phyloP scores from a whole-genome alignment of 1,140 invertebrate species.

The Formica exsecta region DNA sequence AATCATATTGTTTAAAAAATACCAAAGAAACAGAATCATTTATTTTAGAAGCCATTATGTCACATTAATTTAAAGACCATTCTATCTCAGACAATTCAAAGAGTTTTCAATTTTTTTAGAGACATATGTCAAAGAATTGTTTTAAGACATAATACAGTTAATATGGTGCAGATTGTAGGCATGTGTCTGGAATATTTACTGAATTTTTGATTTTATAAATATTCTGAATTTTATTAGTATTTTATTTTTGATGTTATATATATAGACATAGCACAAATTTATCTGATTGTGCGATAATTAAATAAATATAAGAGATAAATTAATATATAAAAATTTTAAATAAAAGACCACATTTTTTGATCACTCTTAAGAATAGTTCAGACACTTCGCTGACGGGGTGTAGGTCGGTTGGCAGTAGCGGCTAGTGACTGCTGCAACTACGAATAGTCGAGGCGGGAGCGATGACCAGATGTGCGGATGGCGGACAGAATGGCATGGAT shows the following conservation, averaged over 20 bases:
- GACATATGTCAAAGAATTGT: not conserved
- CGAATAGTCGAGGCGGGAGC: conserved; percentile 78
- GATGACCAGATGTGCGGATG: conserved; percentile 80
- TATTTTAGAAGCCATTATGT: not conserved
- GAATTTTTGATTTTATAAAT: not conserved
- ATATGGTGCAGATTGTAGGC: too few species aligned
- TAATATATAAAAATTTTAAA: not conserved
- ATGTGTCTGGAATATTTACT: too few species aligned
- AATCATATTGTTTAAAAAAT: not conserved
- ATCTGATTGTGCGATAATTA: not conserved
- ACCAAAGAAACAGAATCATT: not conserved
- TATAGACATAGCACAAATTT: not conserved
- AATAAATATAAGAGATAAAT: not conserved
- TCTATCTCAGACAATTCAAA: not conserved
- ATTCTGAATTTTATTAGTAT: not conserved
- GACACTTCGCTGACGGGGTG: conserved; percentile 55
- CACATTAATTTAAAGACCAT: not conserved
- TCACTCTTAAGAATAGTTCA: conserved; percentile 30
- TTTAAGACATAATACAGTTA: not conserved
- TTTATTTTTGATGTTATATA: not conserved
- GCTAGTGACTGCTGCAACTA: conserved; percentile 68
- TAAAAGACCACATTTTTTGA: not conserved
- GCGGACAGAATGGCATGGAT: conserved; percentile 59
- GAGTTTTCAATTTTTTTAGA: not conserved
- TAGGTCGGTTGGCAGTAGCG: conserved; percentile 66